A percentile compares a stretch with the other conserved stretches of the same genome.
phyloP scores from a whole-genome alignment of 2,888 invertebrate genomes.

The Eupithecia abbreviata region DNA sequence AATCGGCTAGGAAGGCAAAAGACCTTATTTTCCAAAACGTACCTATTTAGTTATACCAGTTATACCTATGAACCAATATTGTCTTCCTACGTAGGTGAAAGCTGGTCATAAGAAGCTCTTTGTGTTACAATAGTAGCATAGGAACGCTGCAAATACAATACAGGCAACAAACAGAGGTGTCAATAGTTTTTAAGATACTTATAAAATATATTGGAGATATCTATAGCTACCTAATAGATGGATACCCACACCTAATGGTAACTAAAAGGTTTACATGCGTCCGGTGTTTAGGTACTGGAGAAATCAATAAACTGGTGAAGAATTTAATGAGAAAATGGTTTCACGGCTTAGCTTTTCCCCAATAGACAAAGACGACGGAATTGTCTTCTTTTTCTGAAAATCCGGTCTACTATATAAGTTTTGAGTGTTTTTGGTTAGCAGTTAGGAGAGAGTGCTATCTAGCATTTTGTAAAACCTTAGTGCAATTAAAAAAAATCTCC shows the following conservation, averaged over 20 bases:
- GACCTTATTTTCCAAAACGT: neutral
- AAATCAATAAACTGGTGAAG: neutral
- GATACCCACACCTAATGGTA: neutral
- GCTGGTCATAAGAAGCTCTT: neutral
- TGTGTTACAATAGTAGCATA: conserved; percentile 3
- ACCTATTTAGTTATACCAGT: too few relatives aligned
- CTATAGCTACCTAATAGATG: conserved; percentile 3
- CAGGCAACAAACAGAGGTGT: conserved; percentile 11
- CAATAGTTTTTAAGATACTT: conserved; percentile 12
- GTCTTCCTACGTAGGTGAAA: conserved; percentile 1
- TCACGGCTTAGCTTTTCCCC: neutral
- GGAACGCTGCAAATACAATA: conserved; percentile 17
- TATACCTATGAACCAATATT: neutral
- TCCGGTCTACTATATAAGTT: too few relatives aligned
- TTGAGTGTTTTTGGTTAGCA: too few relatives aligned
- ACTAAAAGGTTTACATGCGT: neutral
- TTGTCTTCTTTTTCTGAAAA: too few relatives aligned
- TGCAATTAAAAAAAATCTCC: too few relatives aligned
- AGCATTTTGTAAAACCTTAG: too few relatives aligned
- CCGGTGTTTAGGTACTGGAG: neutral
- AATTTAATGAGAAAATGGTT: neutral
- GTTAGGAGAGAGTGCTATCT: too few relatives aligned
- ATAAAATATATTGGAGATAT: conserved; percentile 2
- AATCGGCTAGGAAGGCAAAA: neutral
- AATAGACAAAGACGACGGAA: neutral